phyloP scores from a whole-genome alignment of 2,113 vertebrate species.

The Lepidothrix coronata region DNA sequence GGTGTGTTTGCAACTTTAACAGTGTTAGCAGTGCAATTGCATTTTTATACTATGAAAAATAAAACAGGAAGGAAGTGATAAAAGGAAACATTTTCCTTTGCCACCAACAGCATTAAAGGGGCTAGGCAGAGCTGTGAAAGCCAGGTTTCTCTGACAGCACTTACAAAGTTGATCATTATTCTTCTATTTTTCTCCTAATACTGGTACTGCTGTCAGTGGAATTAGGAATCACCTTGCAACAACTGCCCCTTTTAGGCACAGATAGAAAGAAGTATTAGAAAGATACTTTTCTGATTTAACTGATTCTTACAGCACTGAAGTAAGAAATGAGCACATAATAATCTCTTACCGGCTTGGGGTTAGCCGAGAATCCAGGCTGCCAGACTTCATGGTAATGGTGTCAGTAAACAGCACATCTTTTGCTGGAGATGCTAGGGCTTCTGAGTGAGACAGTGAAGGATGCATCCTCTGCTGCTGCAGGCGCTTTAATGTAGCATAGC shows the following conservation, averaged over 20 bases:
- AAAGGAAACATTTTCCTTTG: not conserved
- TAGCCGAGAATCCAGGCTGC: slow-evolving; percentile 94
- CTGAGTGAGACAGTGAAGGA: slow-evolving; percentile 94
- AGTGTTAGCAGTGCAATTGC: not conserved
- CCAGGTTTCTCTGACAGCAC: not conserved
- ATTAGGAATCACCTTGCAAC: not conserved
- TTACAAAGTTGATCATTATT: not conserved
- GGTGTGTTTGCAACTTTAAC: not conserved
- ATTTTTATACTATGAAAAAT: not conserved
- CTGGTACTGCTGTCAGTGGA: not conserved
- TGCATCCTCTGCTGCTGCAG: slow-evolving; percentile 97
- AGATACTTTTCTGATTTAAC: not conserved
- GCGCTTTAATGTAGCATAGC: slow-evolving; percentile 93
- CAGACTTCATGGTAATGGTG: slow-evolving; percentile 98
- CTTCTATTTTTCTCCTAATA: not conserved
- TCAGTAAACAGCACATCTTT: slow-evolving; percentile 98
- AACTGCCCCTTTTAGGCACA: not conserved
- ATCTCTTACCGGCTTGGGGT: slow-evolving; percentile 90
- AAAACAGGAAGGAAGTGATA: not conserved
- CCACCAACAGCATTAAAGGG: not conserved
- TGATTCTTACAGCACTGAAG: not conserved
- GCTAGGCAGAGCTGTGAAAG: not conserved
- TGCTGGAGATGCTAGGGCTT: slow-evolving; percentile 93
- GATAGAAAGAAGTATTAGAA: not conserved
- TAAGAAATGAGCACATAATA: not conserved